Evolutionary conservation across 2,113 vertebrate species (phyloP).

Genomic region (Pheucticus melanocephalus): DNA sequence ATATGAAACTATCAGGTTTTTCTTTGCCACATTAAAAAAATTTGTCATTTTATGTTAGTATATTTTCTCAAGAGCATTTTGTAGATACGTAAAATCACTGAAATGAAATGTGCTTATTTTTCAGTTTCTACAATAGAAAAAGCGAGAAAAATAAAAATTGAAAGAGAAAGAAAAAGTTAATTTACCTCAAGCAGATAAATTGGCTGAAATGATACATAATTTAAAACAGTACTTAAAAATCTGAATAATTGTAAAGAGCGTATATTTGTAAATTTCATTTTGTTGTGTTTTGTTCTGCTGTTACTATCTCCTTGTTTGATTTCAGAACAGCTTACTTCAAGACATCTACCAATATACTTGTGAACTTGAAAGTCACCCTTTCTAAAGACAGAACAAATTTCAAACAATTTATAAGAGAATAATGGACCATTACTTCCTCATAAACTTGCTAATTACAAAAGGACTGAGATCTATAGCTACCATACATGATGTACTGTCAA

Average conservation of each 20-base stretch:
- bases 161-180: not conserved
- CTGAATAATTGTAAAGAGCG: not conserved
- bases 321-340: not conserved
- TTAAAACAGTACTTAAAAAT: not conserved
- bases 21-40: not conserved
- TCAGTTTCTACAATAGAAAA: not conserved
- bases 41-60: not conserved
- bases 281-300: not conserved
- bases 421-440: slow-evolving; percentile 46
- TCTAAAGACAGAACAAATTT: slow-evolving; percentile 38
- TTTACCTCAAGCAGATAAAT: not conserved
- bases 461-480: slow-evolving; percentile 4
- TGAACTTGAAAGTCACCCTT: slow-evolving; percentile 1
- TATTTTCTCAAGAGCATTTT: not conserved
- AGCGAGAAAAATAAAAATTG: not conserved
- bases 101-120: not conserved
- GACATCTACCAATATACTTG: not conserved
- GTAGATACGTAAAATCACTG: not conserved
- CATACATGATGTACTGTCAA: slow-evolving; percentile 2
- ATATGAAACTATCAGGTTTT: not conserved
- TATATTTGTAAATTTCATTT: not conserved
- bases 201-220: not conserved
- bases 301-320: not conserved
- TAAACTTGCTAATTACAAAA: slow-evolving; percentile 61
- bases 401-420: slow-evolving; percentile 15